phyloP scores from a whole-genome alignment of 2,113 vertebrate genomes.

The Nasalis larvatus region DNA sequence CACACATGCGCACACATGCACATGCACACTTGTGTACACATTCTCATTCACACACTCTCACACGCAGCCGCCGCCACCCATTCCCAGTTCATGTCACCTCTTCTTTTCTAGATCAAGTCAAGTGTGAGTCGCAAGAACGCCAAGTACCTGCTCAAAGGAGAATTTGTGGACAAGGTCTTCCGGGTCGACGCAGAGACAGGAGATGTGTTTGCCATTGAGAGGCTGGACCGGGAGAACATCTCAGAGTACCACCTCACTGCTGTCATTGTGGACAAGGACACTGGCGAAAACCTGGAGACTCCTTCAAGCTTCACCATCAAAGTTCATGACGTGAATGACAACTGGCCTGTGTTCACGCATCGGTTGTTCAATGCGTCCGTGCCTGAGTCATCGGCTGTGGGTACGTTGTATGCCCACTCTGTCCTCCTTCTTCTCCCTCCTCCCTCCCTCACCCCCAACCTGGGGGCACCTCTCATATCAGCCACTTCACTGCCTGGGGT shows the following conservation, averaged over 20 bases:
- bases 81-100: background rate
- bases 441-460: background rate
- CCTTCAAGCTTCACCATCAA: constrained; percentile 89
- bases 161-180: constrained; percentile 89
- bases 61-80: background rate
- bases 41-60: background rate
- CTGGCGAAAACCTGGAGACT: constrained; percentile 82
- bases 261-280: constrained; percentile 84
- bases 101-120: constrained; percentile 88
- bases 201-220: constrained; percentile 87
- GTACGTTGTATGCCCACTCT: constrained; percentile 77
- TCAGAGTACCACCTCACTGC: constrained; percentile 87
- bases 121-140: constrained; percentile 74
- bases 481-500: background rate
- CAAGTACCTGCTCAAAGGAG: constrained; percentile 88
- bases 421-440: background rate
- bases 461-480: background rate
- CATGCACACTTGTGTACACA: background rate
- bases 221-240: constrained; percentile 92
- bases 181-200: constrained; percentile 86
- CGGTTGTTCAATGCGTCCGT: constrained; percentile 88
- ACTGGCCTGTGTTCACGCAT: constrained; percentile 88
- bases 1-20: too few relatives aligned
- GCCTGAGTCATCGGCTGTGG: constrained; percentile 88
- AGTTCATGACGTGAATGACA: constrained; percentile 94